phyloP scores from a whole-genome alignment of 1,140 invertebrate genomes.

The Tyrophagus putrescentiae region DNA sequence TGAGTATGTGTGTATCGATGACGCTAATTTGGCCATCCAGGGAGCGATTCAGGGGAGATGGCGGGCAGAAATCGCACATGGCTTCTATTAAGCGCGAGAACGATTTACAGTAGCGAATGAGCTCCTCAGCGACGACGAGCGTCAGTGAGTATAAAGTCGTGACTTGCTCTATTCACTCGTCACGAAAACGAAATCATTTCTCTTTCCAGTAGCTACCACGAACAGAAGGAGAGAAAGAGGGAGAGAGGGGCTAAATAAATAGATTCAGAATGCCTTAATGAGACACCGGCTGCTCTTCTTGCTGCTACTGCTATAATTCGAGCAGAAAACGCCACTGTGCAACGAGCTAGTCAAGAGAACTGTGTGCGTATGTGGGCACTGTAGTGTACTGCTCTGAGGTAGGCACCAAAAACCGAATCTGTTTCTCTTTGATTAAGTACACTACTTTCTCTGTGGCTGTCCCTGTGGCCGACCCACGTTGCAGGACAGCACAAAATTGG shows the following conservation, averaged over 20 bases:
- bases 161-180: background rate
- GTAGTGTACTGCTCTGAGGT: too few relatives aligned
- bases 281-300: background rate
- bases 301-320: background rate
- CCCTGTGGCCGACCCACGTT: too few relatives aligned
- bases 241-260: conserved; percentile 12
- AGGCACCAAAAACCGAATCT: too few relatives aligned
- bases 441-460: too few relatives aligned
- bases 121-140: background rate
- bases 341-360: too few relatives aligned
- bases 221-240: background rate
- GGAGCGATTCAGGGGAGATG: background rate
- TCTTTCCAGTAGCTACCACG: background rate
- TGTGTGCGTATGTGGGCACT: too few relatives aligned
- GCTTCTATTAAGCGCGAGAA: conserved; percentile 5
- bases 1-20: background rate
- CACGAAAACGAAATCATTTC: conserved; percentile 12
- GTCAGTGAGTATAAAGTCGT: conserved; percentile 4
- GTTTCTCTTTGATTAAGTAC: too few relatives aligned
- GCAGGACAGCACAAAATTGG: too few relatives aligned
- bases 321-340: too few relatives aligned
- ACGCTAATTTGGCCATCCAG: conserved; percentile 5
- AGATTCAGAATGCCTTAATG: background rate
- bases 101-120: conserved; percentile 11
- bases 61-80: background rate